A percentile compares a stretch with the other conserved stretches of the same genome.
These are phyloP conservation scores for Itoplectis maculator DNA, from an alignment of 2,888 invertebrate species.

Conservation along the genomic window DNA sequence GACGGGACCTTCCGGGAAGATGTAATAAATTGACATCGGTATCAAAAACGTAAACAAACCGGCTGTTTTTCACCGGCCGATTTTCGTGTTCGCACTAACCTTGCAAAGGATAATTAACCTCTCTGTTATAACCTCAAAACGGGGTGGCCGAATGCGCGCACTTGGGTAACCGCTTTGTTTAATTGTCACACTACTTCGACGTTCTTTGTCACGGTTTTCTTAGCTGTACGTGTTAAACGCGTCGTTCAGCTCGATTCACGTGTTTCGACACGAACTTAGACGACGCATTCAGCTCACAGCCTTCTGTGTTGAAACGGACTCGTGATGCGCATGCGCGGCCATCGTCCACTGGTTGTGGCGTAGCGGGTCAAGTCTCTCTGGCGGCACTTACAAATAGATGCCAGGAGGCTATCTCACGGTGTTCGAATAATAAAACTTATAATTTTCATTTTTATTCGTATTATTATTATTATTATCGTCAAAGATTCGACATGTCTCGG, in stretches of 20 bases:
- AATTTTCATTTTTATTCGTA: not conserved
- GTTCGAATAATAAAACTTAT: not conserved
- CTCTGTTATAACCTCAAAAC: not conserved
- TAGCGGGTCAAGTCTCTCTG: not conserved
- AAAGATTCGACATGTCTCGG: too few relatives aligned
- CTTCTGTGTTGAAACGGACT: not conserved
- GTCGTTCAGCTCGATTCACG: conserved; percentile 1
- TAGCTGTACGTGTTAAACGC: not conserved
- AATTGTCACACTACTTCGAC: not conserved
- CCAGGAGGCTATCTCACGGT: conserved; percentile 1
- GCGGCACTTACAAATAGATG: not conserved
- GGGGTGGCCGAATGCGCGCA: not conserved
- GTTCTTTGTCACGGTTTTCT: not conserved
- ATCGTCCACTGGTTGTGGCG: not conserved
- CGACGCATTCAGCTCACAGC: conserved; percentile 1
- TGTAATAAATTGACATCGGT: not conserved
- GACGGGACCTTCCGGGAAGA: conserved; percentile 1
- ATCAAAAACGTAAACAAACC: not conserved
- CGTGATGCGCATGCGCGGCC: conserved; percentile 1
- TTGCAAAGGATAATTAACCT: not conserved
- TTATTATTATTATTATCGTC: too few relatives aligned
- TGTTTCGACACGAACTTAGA: not conserved
- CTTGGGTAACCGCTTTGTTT: not conserved
- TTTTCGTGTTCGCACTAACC: conserved; percentile 1
- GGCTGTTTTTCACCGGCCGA: conserved; percentile 1